Evolutionary conservation across 64 coral and sea anemone species (phyloP).

Genomic region (Trachythela sp.): DNA sequence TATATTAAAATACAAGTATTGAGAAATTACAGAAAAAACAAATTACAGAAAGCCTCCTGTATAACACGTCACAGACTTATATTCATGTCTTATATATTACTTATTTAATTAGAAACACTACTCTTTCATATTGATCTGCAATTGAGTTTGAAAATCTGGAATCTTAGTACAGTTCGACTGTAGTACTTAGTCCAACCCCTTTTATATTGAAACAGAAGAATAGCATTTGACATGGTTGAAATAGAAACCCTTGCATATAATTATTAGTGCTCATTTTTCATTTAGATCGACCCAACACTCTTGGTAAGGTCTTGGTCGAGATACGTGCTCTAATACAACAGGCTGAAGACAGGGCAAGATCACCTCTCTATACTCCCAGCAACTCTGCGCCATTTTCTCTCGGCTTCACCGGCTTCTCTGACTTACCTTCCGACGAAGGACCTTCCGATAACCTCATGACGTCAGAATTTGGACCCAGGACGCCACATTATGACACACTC

Average conservation of each 20-base stretch:
- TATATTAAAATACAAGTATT: too few relatives aligned
- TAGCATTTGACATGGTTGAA: too few relatives aligned
- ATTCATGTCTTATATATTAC: too few relatives aligned
- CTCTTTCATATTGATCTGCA: too few relatives aligned
- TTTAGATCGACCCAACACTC: conserved; percentile 38
- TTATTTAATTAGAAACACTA: too few relatives aligned
- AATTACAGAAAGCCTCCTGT: too few relatives aligned
- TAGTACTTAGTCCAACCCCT: too few relatives aligned
- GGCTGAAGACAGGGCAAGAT: conserved; percentile 72
- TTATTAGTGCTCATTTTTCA: background rate
- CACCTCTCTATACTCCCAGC: conserved; percentile 41
- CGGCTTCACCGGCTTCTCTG: conserved; percentile 47
- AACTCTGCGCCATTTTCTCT: conserved; percentile 30
- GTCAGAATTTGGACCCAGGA: conserved; percentile 44
- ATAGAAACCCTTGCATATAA: background rate
- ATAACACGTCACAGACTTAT: too few relatives aligned
- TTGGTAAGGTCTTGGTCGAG: conserved; percentile 82
- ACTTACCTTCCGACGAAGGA: conserved; percentile 52
- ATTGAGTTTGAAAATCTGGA: too few relatives aligned
- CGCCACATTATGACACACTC: conserved; percentile 56
- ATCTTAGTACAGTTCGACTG: too few relatives aligned
- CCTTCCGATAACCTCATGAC: conserved; percentile 41
- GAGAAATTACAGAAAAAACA: too few relatives aligned
- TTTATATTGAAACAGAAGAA: too few relatives aligned
- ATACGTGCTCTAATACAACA: conserved; percentile 83